Evolutionary conservation across 2,888 invertebrate species (phyloP).

Genomic region (Calameuta filiformis): DNA sequence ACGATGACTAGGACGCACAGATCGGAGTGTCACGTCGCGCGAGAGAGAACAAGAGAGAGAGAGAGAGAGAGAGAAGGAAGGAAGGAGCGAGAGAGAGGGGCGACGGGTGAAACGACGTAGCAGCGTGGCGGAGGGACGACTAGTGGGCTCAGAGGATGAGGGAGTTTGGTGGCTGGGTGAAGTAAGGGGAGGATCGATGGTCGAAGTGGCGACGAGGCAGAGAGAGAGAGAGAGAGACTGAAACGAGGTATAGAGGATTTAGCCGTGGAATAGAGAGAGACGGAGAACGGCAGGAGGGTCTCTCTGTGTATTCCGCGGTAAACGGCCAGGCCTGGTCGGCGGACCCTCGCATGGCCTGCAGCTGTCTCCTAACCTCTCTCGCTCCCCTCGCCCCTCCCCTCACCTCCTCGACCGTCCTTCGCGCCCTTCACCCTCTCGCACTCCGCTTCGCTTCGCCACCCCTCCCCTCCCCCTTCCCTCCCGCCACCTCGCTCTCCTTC

Average conservation of each 20-base stretch:
- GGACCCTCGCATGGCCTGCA: constrained; percentile 61
- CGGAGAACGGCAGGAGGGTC: constrained; percentile 15
- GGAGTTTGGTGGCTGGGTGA: constrained; percentile 2
- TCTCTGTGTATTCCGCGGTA: constrained; percentile 37
- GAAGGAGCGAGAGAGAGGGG: constrained; percentile 22
- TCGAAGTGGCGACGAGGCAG: constrained; percentile 3
- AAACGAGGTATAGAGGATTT: neutral
- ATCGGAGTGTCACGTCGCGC: constrained; percentile 57
- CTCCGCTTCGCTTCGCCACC: constrained; percentile 23
- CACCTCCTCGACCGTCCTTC: constrained; percentile 1
- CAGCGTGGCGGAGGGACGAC: neutral
- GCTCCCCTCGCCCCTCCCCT: constrained; percentile 9
- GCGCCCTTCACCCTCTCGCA: neutral
- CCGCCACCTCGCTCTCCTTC: constrained; percentile 18
- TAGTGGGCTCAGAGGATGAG: neutral
- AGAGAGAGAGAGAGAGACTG: constrained; percentile 10
- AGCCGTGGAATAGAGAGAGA: constrained; percentile 13
- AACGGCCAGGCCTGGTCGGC: constrained; percentile 33
- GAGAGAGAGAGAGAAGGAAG: constrained; percentile 18
- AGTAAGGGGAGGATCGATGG: constrained; percentile 21
- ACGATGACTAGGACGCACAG: constrained; percentile 36
- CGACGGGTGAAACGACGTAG: constrained; percentile 27
- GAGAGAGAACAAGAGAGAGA: constrained; percentile 21
- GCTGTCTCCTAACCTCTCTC: constrained; percentile 54
- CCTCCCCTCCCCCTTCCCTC: constrained; percentile 18